A percentile compares a stretch with the other conserved stretches of the same genome.
Conservation (phyloP, 1,140 invertebrate species). For the Zophobas morio region DNA sequence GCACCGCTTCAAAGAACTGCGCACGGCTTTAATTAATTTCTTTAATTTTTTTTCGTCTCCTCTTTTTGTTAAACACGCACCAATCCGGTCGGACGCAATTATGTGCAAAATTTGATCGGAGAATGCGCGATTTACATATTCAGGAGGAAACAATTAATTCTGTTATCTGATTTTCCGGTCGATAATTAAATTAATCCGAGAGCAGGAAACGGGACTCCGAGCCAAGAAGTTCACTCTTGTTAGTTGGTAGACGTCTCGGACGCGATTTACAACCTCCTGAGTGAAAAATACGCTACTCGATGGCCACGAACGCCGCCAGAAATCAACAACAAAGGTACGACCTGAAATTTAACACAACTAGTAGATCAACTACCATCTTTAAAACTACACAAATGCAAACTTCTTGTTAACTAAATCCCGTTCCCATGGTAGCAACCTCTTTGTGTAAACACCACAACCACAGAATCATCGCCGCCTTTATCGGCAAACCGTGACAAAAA, state of each 20-base stretch:
- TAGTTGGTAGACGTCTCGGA: background rate
- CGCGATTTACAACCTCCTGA: no score
- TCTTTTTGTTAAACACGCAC: background rate
- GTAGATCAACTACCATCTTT: no score
- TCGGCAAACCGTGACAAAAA: conserved; percentile 14
- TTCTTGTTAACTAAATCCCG: no score
- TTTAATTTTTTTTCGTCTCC: background rate
- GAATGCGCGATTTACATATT: background rate
- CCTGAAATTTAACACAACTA: no score
- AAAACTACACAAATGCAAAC: no score
- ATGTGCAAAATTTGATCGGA: background rate
- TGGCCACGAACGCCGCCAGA: background rate
- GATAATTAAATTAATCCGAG: background rate
- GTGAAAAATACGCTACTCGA: background rate
- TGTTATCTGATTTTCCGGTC: background rate
- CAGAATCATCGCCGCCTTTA: background rate
- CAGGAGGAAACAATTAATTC: conserved; percentile 1
- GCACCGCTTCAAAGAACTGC: conserved; percentile 1
- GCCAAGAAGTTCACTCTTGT: background rate
- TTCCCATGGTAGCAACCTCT: no score
- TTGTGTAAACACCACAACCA: no score
- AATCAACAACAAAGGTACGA: no score
- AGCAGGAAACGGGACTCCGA: background rate
- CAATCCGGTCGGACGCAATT: background rate
- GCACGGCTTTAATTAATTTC: background rate